Percentiles rank a stretch among this genome's conserved stretches.
Evolutionary conservation across 2,797 vertebrate genomes (phyloP).

Genomic region (Vipera ursinii): DNA sequence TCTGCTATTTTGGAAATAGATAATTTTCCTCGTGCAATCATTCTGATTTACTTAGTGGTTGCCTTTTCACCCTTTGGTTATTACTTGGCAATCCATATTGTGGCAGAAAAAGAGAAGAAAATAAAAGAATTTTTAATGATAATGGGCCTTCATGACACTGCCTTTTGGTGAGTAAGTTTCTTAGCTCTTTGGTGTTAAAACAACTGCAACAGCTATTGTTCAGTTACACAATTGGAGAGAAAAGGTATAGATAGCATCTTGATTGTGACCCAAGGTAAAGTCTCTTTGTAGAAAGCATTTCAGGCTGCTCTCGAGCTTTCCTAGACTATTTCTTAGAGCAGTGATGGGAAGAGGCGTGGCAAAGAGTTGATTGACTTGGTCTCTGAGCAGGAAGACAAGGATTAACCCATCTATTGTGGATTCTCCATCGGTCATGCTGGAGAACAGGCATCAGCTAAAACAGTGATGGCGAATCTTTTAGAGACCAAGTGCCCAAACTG

Average conservation of each 20-base stretch:
- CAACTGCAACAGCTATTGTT: background rate
- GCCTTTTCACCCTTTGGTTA: constrained; percentile 96
- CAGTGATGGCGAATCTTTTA: too few species aligned
- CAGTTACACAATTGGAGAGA: background rate
- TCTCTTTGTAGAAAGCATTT: background rate
- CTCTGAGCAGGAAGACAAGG: too few species aligned
- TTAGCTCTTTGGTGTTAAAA: accelerated
- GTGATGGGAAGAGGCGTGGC: too few species aligned
- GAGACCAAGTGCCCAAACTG: too few species aligned
- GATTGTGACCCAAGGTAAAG: background rate
- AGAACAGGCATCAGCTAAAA: too few species aligned
- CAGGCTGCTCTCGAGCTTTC: background rate
- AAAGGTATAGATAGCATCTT: background rate
- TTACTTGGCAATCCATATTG: constrained; percentile 93
- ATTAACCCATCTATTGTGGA: too few species aligned
- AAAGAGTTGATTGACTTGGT: too few species aligned
- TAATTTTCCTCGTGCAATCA: constrained; percentile 88
- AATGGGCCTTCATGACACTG: constrained; percentile 91
- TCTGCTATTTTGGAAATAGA: constrained; percentile 87
- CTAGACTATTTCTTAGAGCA: background rate
- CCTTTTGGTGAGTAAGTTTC: constrained; percentile 80
- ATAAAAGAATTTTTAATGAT: constrained; percentile 95
- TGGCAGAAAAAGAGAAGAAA: constrained; percentile 92
- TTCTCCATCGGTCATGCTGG: too few species aligned
- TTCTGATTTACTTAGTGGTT: constrained; percentile 93